Evolutionary conservation across 2,888 invertebrate genomes (phyloP).

Genomic region (Spodoptera littoralis): DNA sequence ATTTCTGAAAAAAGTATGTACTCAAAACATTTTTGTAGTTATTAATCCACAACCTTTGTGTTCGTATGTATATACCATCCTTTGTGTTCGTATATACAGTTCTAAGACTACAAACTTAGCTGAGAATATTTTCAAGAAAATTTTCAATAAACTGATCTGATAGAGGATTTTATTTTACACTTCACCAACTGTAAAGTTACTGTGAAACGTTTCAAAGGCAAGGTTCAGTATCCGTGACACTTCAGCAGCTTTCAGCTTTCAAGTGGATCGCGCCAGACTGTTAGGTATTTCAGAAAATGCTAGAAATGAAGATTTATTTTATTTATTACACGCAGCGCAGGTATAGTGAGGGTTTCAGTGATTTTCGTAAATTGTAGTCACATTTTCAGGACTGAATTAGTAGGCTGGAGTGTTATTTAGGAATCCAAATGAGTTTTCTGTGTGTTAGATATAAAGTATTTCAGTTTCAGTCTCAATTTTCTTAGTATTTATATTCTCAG

Average conservation of each 20-base stretch:
- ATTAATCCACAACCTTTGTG: too few relatives aligned
- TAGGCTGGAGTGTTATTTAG: not conserved
- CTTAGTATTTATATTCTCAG: too few relatives aligned
- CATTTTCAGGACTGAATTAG: not conserved
- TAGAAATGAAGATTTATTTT: constrained; percentile 25
- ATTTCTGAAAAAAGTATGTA: too few relatives aligned
- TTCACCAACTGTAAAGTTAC: constrained; percentile 11
- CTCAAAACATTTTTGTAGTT: too few relatives aligned
- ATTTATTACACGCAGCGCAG: not conserved
- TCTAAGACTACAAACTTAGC: too few relatives aligned
- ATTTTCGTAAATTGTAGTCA: not conserved
- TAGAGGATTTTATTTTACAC: constrained; percentile 25
- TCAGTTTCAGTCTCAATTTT: too few relatives aligned
- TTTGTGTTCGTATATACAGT: too few relatives aligned
- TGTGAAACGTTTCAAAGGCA: constrained; percentile 24
- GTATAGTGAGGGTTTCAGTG: not conserved
- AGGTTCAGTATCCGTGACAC: constrained; percentile 32
- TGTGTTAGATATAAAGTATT: too few relatives aligned
- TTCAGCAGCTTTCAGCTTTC: constrained; percentile 22
- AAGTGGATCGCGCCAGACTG: constrained; percentile 23
- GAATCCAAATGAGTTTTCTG: too few relatives aligned
- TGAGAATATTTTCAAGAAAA: too few relatives aligned
- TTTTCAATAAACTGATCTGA: constrained; percentile 7
- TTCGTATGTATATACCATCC: too few relatives aligned
- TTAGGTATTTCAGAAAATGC: constrained; percentile 15